Conservation (phyloP, 2,113 vertebrate genomes). For the Mohoua ochrocephala region DNA sequence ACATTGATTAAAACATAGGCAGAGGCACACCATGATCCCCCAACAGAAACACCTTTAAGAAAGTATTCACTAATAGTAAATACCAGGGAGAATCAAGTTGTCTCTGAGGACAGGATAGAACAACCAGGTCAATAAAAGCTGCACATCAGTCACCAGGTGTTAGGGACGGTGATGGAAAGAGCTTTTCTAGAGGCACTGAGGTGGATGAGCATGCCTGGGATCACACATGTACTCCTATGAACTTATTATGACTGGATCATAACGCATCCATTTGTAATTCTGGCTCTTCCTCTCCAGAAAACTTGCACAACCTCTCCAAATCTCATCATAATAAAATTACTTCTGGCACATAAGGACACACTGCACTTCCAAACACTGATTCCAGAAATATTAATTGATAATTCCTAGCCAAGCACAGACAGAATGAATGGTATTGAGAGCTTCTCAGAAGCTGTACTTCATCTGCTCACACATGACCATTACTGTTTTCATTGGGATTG, state of each 20-base stretch:
- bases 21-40: background rate
- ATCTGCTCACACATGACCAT: background rate
- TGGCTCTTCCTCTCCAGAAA: background rate
- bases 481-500: background rate
- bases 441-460: background rate
- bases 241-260: background rate
- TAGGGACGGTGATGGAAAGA: background rate
- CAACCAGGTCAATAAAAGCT: background rate
- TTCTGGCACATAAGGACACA: background rate
- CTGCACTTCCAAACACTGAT: background rate
- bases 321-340: background rate
- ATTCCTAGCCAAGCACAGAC: background rate
- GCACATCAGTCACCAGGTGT: background rate
- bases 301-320: background rate
- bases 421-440: background rate
- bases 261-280: background rate
- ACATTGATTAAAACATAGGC: background rate
- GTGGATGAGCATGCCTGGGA: background rate
- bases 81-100: background rate
- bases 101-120: background rate
- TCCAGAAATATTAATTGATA: background rate
- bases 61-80: too few relatives aligned
- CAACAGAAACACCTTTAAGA: background rate
- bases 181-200: background rate
- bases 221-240: background rate